These are phyloP conservation scores for Onychostruthus taczanowskii DNA, from an alignment of 2,113 vertebrate genomes.

Conservation along the genomic window DNA sequence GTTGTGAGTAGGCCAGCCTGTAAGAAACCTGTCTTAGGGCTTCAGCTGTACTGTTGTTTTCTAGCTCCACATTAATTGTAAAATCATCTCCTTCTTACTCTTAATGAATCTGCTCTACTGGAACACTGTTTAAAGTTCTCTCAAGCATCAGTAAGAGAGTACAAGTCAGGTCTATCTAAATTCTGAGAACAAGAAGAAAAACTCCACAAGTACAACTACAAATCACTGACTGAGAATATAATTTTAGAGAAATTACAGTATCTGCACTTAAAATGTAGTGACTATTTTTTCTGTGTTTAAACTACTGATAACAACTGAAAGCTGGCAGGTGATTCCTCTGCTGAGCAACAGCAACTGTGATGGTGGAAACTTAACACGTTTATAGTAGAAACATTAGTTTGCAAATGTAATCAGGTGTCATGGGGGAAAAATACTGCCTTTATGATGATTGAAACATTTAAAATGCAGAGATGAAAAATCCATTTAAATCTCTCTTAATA, in stretches of 20 bases:
- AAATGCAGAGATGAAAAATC: not conserved
- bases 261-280: not conserved
- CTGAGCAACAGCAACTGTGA: not conserved
- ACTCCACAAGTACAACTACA: not conserved
- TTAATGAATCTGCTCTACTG: not conserved
- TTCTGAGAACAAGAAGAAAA: not conserved
- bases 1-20: not conserved
- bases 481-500: not conserved
- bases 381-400: not conserved
- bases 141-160: not conserved
- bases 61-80: not conserved
- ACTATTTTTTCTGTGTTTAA: not conserved
- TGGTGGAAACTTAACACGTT: not conserved
- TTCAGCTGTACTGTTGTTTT: not conserved
- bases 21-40: not conserved
- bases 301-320: not conserved
- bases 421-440: not conserved
- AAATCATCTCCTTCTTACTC: not conserved
- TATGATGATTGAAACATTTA: not conserved
- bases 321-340: not conserved
- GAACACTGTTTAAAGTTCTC: not conserved
- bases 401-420: not conserved
- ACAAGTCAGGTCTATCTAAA: not conserved
- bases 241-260: not conserved
- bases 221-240: not conserved